Base-by-base conservation (phyloP, 2,113 vertebrate genomes). In the Hemiscyllium ocellatum region DNA sequence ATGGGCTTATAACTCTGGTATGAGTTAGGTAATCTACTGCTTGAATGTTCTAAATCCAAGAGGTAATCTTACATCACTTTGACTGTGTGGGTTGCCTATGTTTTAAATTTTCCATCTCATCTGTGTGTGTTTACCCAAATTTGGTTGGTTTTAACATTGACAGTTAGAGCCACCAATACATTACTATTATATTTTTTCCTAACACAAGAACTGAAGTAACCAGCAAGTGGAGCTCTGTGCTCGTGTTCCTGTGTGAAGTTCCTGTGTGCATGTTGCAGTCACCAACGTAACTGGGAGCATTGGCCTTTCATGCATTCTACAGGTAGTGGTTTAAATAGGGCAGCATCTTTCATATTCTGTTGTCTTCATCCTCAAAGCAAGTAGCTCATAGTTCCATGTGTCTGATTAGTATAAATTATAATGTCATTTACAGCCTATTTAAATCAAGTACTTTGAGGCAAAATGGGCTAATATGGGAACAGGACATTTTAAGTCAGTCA, bases 141-240 rank as follows among this genome's bases (percentile, higher is more conserved):
- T 66, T 65, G 17, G 33, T 19, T 93, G 33, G 20, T 66, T 93
- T 37, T 66, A 93, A 2, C 37, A 19, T n/a, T 68, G 26, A 93
- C 19, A n/a, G 56, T 12, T 12, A 61, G 89, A 22, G 65, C n/a
- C 3, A n/a, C 17, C 7, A 61, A 12, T 7, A 6, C 13, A 65
- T 1, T 47, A 15, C 4, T 6, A 19, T 83, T 22, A 83, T 61
- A 15, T 15, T 91, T 17, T 61, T 91, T n/a, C 52, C 87, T 65
- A 91, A 65, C 87, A 93, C 17, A 19, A 68, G 33, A 66, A 66
- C 20, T n/a, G 56, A 93, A 93, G 61, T 68, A 93, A n/a, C 89
- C 89, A 93, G 89, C 56, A 93, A 93, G 89, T 93, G 89, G 89
- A 93, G 89, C 89, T 93, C 89, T 93, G 61, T 93, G 56, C 20